Evolutionary conservation across 2,113 vertebrate species (phyloP), one percentile per base, ranked within the genome.

Genomic region (Emydocephalus ijimae): DNA sequence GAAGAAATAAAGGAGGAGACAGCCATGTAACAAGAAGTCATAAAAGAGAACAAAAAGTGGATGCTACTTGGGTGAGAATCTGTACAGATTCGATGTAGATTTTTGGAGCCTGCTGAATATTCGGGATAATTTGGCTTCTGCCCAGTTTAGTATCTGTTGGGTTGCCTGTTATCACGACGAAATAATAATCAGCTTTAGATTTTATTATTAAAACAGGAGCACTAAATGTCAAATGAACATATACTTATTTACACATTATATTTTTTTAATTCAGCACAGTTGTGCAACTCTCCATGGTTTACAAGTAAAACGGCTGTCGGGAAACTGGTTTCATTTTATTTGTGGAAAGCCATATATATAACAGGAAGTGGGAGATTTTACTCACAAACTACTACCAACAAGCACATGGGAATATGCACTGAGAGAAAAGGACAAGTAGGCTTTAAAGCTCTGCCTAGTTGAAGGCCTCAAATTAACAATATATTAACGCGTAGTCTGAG

Each of bases 111-210:
- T 94, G 87, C 89, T 94, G 43, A 96, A 93, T 4, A 94, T 96
- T 95, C 85, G 92, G 7, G 97, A 95, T 52, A 96, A n/a, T 0
- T 5, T 1, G 88, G 93, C 87, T 29, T 96, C 96, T 5, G 94
- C 94, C 97, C 97, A 96, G 18, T 91, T 95, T 87, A 97, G 88
- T 90, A 97, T 95, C 97, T 97, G 96, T 92, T 95, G 94, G 29
- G 97, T 92, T 61, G 96, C 95, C 98, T 98, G 90, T 96, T 96
- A 23, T 54, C 90, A 54, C 61, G 26, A 59, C 10, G 55, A 95
- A 95, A 90, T 26, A 86, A 43, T 3, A 87, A 50, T n/a, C n/a
- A 81, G 15, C 15, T 81, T 39, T 39, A 81, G 18, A 21, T 81
- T 21, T 81, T 81, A 69, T 39, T 81, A 81, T 81, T 81, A 39